Evolutionary conservation across 2,113 vertebrate genomes (phyloP).

Genomic region (Colaptes auratus): DNA sequence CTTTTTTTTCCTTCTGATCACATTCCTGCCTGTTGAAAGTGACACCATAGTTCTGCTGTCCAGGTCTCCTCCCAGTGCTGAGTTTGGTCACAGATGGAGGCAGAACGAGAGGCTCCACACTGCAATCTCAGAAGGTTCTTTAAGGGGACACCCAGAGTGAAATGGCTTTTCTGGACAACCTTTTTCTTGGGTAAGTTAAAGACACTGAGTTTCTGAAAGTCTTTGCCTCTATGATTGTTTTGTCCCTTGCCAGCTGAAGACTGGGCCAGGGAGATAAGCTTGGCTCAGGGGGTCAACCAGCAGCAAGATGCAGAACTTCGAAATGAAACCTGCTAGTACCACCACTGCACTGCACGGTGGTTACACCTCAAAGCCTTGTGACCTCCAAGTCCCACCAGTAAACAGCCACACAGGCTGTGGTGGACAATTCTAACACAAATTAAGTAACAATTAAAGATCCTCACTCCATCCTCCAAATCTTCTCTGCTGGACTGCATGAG

Average conservation of each 20-base stretch:
- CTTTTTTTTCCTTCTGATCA: background rate
- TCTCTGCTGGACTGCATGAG: background rate
- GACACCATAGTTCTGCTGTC: rapidly evolving
- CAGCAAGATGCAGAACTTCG: background rate
- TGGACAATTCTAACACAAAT: background rate
- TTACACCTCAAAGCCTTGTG: background rate
- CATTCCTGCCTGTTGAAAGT: background rate
- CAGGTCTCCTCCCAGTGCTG: background rate
- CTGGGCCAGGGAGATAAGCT: background rate
- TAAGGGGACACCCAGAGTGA: background rate
- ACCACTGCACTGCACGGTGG: rapidly evolving
- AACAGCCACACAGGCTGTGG: background rate
- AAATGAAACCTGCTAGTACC: background rate
- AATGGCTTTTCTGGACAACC: background rate
- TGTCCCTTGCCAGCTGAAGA: background rate
- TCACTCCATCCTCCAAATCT: background rate
- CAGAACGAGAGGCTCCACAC: background rate
- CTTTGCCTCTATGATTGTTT: background rate
- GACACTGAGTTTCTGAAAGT: background rate
- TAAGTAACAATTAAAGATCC: background rate
- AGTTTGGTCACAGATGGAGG: background rate
- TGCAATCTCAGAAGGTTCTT: background rate
- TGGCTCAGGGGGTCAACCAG: background rate
- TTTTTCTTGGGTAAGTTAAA: background rate
- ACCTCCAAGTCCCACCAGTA: background rate